These are phyloP conservation scores for Platichthys stellatus DNA, from an alignment of 2,113 vertebrate genomes.

Conservation along the genomic window DNA sequence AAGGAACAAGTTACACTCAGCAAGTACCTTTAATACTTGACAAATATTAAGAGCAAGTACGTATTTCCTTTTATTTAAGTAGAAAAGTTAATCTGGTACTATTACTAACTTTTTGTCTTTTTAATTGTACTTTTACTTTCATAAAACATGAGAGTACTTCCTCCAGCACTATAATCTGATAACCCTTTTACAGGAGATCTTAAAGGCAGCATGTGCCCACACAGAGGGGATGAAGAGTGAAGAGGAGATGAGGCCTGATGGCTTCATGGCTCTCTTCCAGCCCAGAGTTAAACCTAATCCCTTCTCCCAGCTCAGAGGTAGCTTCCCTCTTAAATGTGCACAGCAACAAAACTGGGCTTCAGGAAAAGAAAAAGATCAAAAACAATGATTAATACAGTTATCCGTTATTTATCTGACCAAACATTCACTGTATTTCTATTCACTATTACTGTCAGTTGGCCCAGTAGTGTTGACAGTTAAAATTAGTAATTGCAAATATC, in stretches of 20 bases:
- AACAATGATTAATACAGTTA: background rate
- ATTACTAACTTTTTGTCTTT: no score
- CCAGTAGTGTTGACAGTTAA: background rate
- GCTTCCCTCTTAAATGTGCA: conserved; percentile 1
- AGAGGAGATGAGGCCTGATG: background rate
- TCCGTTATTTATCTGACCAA: background rate
- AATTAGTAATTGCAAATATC: background rate
- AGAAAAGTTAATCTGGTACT: no score
- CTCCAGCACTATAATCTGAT: background rate
- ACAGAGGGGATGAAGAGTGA: background rate
- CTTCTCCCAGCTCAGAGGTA: background rate
- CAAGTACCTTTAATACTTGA: no score
- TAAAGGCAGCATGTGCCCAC: background rate
- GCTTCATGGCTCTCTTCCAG: conserved; percentile 19
- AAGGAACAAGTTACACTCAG: no score
- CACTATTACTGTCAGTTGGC: no score
- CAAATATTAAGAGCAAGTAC: no score
- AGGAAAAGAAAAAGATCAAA: background rate
- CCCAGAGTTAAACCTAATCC: conserved; percentile 25
- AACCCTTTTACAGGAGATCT: background rate
- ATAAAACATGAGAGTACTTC: no score
- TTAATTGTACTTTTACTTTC: no score
- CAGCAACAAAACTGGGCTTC: background rate
- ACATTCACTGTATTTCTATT: background rate
- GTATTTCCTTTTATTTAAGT: no score